These are phyloP conservation scores for Aphrophora alni DNA, from an alignment of 2,888 invertebrate genomes.

Conservation along the genomic window DNA sequence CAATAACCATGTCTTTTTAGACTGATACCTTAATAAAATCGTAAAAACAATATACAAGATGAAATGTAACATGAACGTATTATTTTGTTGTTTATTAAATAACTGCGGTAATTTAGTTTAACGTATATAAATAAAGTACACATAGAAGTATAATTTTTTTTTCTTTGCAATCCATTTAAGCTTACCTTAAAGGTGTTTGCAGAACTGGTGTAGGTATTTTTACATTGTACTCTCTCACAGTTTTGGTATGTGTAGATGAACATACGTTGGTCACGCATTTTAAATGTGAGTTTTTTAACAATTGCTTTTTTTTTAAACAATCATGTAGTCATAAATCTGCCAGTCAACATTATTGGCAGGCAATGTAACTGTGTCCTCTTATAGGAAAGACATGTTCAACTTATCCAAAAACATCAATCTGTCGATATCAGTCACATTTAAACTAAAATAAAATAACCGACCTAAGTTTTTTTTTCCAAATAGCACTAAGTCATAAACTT, in stretches of 20 bases:
- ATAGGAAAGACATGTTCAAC: conserved; percentile 29
- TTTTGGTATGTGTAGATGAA: conserved; percentile 18
- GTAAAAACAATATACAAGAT: neutral
- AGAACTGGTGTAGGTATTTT: conserved; percentile 17
- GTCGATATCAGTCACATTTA: no score
- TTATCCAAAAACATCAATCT: conserved; percentile 20
- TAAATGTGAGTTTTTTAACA: conserved; percentile 32
- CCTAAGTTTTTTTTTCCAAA: no score
- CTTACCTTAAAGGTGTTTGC: conserved; percentile 3
- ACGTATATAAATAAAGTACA: neutral
- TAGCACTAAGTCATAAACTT: no score
- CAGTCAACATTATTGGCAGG: neutral
- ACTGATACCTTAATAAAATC: no score
- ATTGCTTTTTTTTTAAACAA: neutral
- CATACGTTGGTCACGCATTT: conserved; percentile 26
- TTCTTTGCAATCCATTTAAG: neutral
- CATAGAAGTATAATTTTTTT: no score
- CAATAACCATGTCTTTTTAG: no score
- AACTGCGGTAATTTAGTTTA: neutral
- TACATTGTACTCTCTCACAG: neutral
- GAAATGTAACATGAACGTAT: neutral
- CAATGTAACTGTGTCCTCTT: conserved; percentile 35
- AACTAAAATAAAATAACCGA: no score
- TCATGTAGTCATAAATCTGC: conserved; percentile 27
- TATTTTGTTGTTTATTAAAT: neutral